A percentile compares a stretch with the other conserved stretches of the same genome.
These are phyloP conservation scores for Harpegnathos saltator DNA, from an alignment of 1,140 invertebrate genomes.

Conservation along the genomic window DNA sequence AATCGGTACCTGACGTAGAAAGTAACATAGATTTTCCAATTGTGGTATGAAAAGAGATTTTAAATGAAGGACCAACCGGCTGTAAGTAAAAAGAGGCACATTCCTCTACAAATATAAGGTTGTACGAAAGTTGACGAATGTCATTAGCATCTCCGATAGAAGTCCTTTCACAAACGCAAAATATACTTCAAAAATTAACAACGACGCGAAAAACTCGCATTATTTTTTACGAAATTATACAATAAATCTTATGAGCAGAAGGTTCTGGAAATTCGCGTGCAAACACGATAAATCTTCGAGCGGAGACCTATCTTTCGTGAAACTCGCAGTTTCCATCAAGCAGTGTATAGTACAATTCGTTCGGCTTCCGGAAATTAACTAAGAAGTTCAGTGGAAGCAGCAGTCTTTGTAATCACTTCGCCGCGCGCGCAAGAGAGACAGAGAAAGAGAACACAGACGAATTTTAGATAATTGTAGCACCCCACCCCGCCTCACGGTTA, in stretches of 20 bases:
- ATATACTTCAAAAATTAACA: too few species aligned
- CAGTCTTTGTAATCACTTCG: slow-evolving; percentile 55
- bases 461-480: slow-evolving; percentile 68
- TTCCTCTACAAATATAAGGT: too few species aligned
- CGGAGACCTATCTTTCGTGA: background rate
- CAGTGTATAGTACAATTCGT: slow-evolving; percentile 3
- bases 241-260: background rate
- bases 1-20: too few species aligned
- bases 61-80: too few species aligned
- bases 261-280: background rate
- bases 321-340: background rate
- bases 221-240: background rate
- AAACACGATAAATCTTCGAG: background rate
- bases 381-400: slow-evolving; percentile 14
- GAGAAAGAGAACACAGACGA: slow-evolving; percentile 24
- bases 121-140: background rate
- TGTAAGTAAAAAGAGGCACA: too few species aligned
- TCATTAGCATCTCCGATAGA: background rate
- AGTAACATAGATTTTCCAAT: too few species aligned
- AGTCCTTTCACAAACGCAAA: background rate
- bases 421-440: background rate
- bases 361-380: slow-evolving; percentile 40
- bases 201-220: background rate
- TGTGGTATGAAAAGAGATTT: too few species aligned
- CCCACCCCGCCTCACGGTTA: slow-evolving; percentile 2